Percentiles rank a stretch among this genome's conserved stretches.
These are phyloP conservation scores for Nymphalis polychloros DNA, from an alignment of 2,888 invertebrate genomes.

Conservation along the genomic window DNA sequence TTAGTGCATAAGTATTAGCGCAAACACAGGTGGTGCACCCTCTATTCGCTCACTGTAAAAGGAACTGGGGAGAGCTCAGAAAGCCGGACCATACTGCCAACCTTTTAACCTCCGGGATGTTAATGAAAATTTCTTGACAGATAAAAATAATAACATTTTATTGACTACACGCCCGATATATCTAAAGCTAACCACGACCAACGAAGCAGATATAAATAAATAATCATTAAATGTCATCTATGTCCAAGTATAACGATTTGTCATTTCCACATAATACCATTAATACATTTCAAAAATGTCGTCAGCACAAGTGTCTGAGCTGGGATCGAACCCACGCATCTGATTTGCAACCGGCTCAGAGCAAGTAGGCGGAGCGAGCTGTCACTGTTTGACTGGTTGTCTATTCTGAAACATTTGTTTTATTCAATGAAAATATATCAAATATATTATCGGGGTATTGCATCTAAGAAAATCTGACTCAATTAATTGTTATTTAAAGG, in stretches of 20 bases:
- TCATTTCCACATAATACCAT: slow-evolving; percentile 62
- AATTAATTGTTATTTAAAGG: background rate
- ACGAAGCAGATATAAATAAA: background rate
- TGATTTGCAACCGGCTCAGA: slow-evolving; percentile 64
- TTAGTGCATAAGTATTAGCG: too few relatives aligned
- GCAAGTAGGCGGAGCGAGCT: slow-evolving; percentile 38
- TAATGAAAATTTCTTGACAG: too few relatives aligned
- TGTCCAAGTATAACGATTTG: slow-evolving; percentile 55
- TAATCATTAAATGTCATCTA: slow-evolving; percentile 34
- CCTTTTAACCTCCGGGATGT: too few relatives aligned
- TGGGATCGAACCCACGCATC: slow-evolving; percentile 72
- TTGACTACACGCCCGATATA: too few relatives aligned
- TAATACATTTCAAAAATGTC: slow-evolving; percentile 66
- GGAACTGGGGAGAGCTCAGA: too few relatives aligned
- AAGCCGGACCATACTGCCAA: too few relatives aligned
- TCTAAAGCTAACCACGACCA: too few relatives aligned
- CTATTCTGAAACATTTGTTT: slow-evolving; percentile 31
- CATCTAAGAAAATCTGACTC: background rate
- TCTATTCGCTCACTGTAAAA: too few relatives aligned
- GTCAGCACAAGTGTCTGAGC: slow-evolving; percentile 60
- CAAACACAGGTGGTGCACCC: too few relatives aligned
- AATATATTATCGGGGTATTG: background rate
- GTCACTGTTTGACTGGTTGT: slow-evolving; percentile 26
- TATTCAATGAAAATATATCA: slow-evolving; percentile 7
- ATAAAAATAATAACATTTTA: too few relatives aligned